Conservation (phyloP, 1,140 invertebrate genomes). For the Phymorhynchus buccinoides region DNA sequence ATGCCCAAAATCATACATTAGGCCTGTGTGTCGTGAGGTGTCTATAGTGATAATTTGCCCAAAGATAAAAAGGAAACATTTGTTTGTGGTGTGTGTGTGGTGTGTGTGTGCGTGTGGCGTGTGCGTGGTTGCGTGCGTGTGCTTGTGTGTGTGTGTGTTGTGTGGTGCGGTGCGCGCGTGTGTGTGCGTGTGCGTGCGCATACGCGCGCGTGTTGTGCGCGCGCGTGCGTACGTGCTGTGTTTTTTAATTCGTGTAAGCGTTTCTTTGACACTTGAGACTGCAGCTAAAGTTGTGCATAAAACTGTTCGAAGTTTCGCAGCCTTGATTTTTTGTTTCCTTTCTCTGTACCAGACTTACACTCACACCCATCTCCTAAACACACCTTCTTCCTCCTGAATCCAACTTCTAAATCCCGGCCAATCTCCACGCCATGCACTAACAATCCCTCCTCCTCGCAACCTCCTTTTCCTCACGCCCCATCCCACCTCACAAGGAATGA, state of each 20-base stretch:
- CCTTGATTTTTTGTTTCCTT: neutral
- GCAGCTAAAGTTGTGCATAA: too few species aligned
- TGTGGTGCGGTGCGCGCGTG: neutral
- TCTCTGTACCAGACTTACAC: neutral
- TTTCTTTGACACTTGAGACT: neutral
- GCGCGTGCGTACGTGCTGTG: neutral
- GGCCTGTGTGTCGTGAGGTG: too few species aligned
- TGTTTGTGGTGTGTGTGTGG: neutral
- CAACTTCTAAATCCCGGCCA: neutral
- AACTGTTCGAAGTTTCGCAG: neutral
- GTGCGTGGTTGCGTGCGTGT: neutral
- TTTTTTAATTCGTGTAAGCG: neutral
- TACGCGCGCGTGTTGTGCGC: neutral
- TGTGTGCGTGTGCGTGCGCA: neutral
- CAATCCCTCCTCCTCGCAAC: too few species aligned
- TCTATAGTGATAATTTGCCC: too few species aligned
- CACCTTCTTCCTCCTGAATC: neutral
- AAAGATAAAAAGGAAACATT: neutral
- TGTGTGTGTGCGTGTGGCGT: too few species aligned
- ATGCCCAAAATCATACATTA: too few species aligned
- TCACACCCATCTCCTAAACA: neutral
- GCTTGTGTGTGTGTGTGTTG: neutral
- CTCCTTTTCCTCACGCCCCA: too few species aligned
- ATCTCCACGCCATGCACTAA: too few species aligned
- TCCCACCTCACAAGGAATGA: too few species aligned